Conservation (phyloP, 2,113 vertebrate species). For the Alexandromys fortis region DNA sequence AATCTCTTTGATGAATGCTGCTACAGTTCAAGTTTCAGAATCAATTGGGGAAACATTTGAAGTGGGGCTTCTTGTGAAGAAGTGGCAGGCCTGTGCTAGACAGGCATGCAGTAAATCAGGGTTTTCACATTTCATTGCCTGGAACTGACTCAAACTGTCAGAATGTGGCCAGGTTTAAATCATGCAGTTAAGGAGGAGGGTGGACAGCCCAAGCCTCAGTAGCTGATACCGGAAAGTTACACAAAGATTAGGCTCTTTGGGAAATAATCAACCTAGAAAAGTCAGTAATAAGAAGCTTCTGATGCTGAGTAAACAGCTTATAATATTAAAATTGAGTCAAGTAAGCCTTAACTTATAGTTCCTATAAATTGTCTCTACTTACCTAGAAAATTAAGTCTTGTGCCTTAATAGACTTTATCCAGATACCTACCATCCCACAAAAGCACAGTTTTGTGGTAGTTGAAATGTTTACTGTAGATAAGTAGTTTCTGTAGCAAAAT, state of each 20-base stretch:
- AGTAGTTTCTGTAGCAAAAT: background rate
- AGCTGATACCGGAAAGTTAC: conserved; percentile 25
- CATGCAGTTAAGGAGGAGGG: background rate
- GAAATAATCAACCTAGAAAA: conserved; percentile 55
- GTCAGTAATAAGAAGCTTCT: background rate
- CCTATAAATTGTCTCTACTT: background rate
- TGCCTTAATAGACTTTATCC: background rate
- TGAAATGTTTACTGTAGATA: background rate
- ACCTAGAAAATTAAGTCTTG: background rate
- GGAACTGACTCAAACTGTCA: conserved; percentile 70
- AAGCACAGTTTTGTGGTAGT: background rate
- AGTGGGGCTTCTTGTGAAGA: conserved; percentile 25
- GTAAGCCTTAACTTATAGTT: background rate
- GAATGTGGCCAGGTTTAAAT: conserved; percentile 45
- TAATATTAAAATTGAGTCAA: conserved; percentile 26
- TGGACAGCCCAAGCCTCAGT: background rate
- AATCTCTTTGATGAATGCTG: conserved; percentile 63
- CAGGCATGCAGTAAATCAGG: conserved; percentile 62
- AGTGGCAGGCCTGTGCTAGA: conserved; percentile 39
- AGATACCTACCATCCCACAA: background rate
- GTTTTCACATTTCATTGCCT: conserved; percentile 67
- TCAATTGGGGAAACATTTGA: conserved; percentile 37
- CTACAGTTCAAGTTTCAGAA: conserved; percentile 67
- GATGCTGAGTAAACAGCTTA: background rate
- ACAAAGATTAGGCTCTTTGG: background rate